Evolutionary conservation across 1,140 invertebrate genomes (phyloP), one percentile per base, ranked within the genome.

Genomic region (Whitmania pigra): DNA sequence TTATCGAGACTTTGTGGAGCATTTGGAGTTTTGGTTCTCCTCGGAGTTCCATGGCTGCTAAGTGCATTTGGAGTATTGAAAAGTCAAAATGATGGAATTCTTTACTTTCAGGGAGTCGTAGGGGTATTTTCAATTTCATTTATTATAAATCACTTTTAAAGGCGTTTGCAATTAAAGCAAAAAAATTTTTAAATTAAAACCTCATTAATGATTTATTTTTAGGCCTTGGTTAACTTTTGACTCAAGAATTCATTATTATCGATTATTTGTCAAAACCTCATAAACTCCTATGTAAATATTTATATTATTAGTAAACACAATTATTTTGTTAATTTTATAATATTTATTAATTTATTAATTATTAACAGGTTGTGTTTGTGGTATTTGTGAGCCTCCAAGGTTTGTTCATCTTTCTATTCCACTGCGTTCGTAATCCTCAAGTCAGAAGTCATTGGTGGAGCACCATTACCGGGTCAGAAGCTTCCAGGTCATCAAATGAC

Each of bases 21-120:
- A 22, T 25, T 67, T 22, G 31, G 57, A 20, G 25, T 67, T 31
- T 29, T 72, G 60, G 71, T 68, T 49, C 63, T 72, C 15, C 71
- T 72, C 2, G 71, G 71, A 31, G 40, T 72, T 25, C 71, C 71
- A 17, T 72, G 71, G 71, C 18, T 72, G n/a, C 31, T 72, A 5
- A 72, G 71, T 53, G 71, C 71, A 72, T 72, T 72, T 57, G 71
- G 71, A 49, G 60, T 43, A 17, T 43, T 72, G 6, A 57, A 72
- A 20, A 57, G 31, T 27, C 18, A 25, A 36, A 20, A 63, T 7
- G 57, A 63, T 31, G 22, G 11, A 63, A 31, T 63, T 13, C 11
- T 25, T 11, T 13, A 25, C 29, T 63, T 63, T 63, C 22, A 63
- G 29, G 57, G 57, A 13, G 29, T 63, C 18, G 29, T 63, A 11